Evolutionary conservation across 2,113 vertebrate genomes (phyloP).

Genomic region (Pachypanchax playfairii): DNA sequence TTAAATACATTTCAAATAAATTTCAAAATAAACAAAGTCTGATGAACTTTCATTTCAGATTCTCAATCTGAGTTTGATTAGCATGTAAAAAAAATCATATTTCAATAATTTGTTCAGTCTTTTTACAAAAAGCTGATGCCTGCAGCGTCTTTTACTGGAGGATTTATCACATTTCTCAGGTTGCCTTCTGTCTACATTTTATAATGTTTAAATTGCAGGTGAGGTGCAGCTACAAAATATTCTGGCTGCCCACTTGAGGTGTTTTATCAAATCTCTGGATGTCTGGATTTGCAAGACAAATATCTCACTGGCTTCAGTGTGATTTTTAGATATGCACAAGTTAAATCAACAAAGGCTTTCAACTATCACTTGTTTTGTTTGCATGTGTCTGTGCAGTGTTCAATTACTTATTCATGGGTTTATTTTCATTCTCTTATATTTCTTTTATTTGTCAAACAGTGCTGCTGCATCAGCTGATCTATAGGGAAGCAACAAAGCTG

Average conservation of each 20-base stretch:
- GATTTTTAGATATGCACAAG: slow-evolving; percentile 9
- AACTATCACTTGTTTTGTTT: slow-evolving; percentile 4
- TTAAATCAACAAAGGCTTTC: slow-evolving; percentile 28
- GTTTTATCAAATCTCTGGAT: background rate
- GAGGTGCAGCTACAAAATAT: slow-evolving; percentile 6
- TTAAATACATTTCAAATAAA: too few relatives aligned
- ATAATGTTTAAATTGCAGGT: slow-evolving; percentile 3
- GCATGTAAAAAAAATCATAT: too few relatives aligned
- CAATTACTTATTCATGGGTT: background rate
- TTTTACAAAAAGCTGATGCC: too few relatives aligned
- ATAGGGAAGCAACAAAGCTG: slow-evolving; percentile 7
- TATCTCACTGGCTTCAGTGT: slow-evolving; percentile 8
- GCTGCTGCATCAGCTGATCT: background rate
- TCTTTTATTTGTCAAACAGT: slow-evolving; percentile 1
- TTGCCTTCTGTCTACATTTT: background rate
- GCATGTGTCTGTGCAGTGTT: background rate
- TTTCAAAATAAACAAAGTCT: too few relatives aligned
- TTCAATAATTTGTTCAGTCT: too few relatives aligned
- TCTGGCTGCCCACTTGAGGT: background rate
- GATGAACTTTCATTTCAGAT: too few relatives aligned
- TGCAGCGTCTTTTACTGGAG: too few relatives aligned
- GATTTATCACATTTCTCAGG: too few relatives aligned
- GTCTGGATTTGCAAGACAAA: slow-evolving; percentile 13
- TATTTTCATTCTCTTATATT: slow-evolving; percentile 1
- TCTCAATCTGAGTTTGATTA: too few relatives aligned